A percentile compares a stretch with the other conserved stretches of the same genome.
Conservation (phyloP, 64 coral and sea anemone genomes). For the Actinia tenebrosa region DNA sequence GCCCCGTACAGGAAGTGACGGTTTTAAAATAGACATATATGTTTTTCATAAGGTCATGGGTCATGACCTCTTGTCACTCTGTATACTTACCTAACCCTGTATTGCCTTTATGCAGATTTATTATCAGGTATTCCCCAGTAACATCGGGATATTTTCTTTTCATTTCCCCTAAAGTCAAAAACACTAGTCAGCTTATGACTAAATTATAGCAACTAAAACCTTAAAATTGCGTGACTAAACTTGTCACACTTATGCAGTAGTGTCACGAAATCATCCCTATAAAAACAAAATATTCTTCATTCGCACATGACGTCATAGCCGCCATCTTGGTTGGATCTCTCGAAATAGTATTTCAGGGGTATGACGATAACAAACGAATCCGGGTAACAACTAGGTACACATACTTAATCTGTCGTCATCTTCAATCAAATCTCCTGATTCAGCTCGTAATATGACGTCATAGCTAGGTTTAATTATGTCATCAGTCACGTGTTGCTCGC, state of each 20-base stretch:
- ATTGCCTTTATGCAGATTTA: constrained; percentile 47
- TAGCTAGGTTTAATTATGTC: neutral
- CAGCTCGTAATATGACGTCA: neutral
- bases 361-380: no score
- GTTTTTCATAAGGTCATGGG: no score
- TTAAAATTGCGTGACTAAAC: neutral
- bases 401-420: neutral
- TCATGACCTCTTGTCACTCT: neutral
- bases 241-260: no score
- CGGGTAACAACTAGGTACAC: neutral
- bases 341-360: no score
- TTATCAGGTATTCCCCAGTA: constrained; percentile 49
- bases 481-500: neutral
- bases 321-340: neutral
- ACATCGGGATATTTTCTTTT: constrained; percentile 70
- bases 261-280: no score
- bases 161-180: constrained; percentile 17
- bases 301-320: no score
- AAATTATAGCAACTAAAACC: no score
- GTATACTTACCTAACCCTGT: constrained; percentile 63
- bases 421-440: neutral
- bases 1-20: no score
- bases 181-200: neutral
- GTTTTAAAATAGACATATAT: no score
- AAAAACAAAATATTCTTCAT: neutral